A percentile compares a stretch with the other conserved stretches of the same genome.
These are phyloP conservation scores for Masticophis lateralis DNA, from an alignment of 2,797 vertebrate genomes.

Conservation along the genomic window DNA sequence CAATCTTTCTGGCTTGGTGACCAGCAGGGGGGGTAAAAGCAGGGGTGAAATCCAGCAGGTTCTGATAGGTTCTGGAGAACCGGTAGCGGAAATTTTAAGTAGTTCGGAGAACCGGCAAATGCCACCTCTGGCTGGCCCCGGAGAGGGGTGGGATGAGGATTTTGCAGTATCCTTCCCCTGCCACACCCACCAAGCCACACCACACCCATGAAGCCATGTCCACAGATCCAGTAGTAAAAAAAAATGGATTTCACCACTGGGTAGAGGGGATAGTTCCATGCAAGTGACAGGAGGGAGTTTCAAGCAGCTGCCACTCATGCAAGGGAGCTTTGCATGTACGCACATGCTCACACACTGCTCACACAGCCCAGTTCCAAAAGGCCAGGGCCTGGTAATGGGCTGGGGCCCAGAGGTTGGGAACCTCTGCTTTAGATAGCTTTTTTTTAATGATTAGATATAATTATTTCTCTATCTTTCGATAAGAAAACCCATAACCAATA, in stretches of 20 bases:
- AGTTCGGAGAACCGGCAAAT: no score
- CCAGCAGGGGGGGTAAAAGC: no score
- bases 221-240: no score
- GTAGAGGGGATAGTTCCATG: not conserved
- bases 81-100: no score
- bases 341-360: not conserved
- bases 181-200: no score
- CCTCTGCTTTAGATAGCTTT: not conserved
- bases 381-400: not conserved
- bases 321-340: fast-evolving
- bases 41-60: no score
- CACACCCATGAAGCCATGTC: no score
- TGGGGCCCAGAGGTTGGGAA: not conserved
- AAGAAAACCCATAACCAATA: constrained; percentile 7
- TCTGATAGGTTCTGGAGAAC: no score
- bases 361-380: not conserved
- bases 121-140: no score
- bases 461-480: constrained; percentile 29
- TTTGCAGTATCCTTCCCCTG: no score
- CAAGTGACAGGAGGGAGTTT: not conserved
- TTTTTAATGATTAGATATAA: constrained; percentile 26
- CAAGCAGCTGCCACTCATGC: not conserved
- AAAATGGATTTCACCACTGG: no score
- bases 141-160: no score
- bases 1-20: not conserved